Evolutionary conservation across 1,140 invertebrate species (phyloP).

Genomic region (Cecropterus lyciades): DNA sequence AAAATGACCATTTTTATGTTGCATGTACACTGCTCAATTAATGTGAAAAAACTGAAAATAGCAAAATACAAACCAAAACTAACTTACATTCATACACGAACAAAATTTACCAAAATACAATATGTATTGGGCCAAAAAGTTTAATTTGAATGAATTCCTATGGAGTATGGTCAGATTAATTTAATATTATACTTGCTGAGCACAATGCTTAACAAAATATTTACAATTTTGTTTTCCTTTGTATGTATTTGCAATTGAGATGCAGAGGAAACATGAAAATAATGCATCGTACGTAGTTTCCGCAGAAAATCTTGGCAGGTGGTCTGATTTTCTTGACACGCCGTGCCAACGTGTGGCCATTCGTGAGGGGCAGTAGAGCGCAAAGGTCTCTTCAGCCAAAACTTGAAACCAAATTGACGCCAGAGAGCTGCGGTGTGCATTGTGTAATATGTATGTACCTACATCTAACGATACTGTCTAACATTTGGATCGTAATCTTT

Average conservation of each 20-base stretch:
- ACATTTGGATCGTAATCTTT: no score
- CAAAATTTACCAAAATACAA: no score
- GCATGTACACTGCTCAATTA: no score
- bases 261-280: slow-evolving; percentile 15
- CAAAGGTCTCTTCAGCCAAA: slow-evolving; percentile 8
- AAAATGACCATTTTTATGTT: no score
- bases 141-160: no score
- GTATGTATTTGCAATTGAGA: slow-evolving; percentile 14
- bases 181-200: no score
- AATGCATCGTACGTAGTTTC: slow-evolving; percentile 16
- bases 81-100: no score
- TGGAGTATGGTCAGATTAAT: no score
- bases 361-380: slow-evolving; percentile 14
- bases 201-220: not conserved
- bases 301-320: slow-evolving; percentile 30
- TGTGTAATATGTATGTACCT: not conserved
- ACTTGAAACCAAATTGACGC: slow-evolving; percentile 10
- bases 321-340: slow-evolving; percentile 19
- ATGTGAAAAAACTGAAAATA: no score
- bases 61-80: no score
- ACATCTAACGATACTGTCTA: not conserved
- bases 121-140: no score
- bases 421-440: slow-evolving; percentile 11
- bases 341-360: slow-evolving; percentile 26
- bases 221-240: slow-evolving; percentile 9